A percentile compares a stretch with the other conserved stretches of the same genome.
These are phyloP conservation scores for Galaxea fascicularis DNA, from an alignment of 92 coral and sea anemone species.

Conservation along the genomic window DNA sequence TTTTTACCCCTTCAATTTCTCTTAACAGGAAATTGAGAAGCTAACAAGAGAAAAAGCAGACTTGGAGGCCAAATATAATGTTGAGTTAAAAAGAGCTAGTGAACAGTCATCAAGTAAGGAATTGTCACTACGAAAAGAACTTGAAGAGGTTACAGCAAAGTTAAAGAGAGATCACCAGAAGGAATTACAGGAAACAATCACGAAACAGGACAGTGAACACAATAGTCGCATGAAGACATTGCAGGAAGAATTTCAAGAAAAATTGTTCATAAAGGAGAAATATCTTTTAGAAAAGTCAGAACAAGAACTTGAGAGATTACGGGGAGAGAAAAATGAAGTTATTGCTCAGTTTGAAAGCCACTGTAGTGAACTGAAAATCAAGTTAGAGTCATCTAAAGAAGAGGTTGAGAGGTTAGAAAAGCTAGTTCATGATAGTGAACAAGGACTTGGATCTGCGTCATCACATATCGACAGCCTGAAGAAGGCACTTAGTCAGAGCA, in stretches of 20 bases:
- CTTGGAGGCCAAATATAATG: conserved; percentile 79
- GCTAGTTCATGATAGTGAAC: conserved; percentile 84
- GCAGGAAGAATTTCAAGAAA: conserved; percentile 67
- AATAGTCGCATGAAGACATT: conserved; percentile 49
- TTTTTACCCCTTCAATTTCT: conserved; percentile 1
- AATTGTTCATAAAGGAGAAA: conserved; percentile 53
- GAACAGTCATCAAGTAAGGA: conserved; percentile 85
- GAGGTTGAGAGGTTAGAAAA: conserved; percentile 79
- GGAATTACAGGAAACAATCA: conserved; percentile 70
- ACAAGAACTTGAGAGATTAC: conserved; percentile 72
- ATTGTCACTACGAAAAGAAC: conserved; percentile 71
- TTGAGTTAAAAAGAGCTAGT: conserved; percentile 75
- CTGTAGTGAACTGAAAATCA: conserved; percentile 71
- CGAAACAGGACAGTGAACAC: conserved; percentile 68
- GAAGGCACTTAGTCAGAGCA: conserved; percentile 65
- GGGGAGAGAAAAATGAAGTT: conserved; percentile 68
- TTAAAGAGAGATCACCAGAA: conserved; percentile 71
- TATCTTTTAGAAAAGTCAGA: conserved; percentile 63
- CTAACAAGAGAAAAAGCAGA: conserved; percentile 83
- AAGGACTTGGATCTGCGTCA: conserved; percentile 95
- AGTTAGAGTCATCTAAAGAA: conserved; percentile 61
- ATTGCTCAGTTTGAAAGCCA: conserved; percentile 78
- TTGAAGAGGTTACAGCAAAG: conserved; percentile 71
- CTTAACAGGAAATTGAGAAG: conserved; percentile 72
- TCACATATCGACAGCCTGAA: conserved; percentile 80